Conservation (phyloP, 2,797 vertebrate species). For the Enteromius viviparus region DNA sequence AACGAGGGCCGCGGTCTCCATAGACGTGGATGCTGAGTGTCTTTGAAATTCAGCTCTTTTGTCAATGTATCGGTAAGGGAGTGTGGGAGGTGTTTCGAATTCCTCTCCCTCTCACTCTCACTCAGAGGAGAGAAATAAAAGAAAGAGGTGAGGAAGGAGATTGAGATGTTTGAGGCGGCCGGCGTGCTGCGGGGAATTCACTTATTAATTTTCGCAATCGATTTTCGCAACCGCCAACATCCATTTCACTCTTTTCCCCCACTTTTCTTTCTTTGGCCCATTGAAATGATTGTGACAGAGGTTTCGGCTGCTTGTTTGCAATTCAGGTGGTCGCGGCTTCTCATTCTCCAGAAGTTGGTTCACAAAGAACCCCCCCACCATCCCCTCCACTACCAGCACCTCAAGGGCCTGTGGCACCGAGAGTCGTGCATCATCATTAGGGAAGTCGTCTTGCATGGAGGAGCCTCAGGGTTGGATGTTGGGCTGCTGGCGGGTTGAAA, state of each 20-base stretch:
- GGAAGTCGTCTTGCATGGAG: constrained; percentile 55
- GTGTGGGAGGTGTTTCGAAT: constrained; percentile 63
- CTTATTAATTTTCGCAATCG: constrained; percentile 61
- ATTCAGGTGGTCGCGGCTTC: constrained; percentile 19
- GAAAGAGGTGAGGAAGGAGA: constrained; percentile 40
- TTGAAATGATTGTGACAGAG: constrained; percentile 12
- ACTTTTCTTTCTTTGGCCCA: neutral
- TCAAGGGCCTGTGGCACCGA: constrained; percentile 9
- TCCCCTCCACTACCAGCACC: neutral
- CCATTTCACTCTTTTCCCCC: constrained; percentile 45
- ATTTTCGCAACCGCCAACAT: constrained; percentile 54
- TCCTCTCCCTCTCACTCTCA: constrained; percentile 11
- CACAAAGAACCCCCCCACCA: neutral
- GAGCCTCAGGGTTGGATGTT: constrained; percentile 53
- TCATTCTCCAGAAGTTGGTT: constrained; percentile 15
- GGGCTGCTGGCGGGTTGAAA: constrained; percentile 44
- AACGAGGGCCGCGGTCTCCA: constrained; percentile 11
- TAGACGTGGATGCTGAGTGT: constrained; percentile 31
- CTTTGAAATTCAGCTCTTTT: constrained; percentile 37
- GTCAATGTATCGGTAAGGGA: constrained; percentile 36
- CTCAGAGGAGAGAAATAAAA: constrained; percentile 42
- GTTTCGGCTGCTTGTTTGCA: constrained; percentile 16
- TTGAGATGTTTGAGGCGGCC: constrained; percentile 44
- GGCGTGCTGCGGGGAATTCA: constrained; percentile 53
- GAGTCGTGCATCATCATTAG: constrained; percentile 65